Base-by-base conservation (phyloP, 2,797 vertebrate species). In the Vespertilio murinus region DNA sequence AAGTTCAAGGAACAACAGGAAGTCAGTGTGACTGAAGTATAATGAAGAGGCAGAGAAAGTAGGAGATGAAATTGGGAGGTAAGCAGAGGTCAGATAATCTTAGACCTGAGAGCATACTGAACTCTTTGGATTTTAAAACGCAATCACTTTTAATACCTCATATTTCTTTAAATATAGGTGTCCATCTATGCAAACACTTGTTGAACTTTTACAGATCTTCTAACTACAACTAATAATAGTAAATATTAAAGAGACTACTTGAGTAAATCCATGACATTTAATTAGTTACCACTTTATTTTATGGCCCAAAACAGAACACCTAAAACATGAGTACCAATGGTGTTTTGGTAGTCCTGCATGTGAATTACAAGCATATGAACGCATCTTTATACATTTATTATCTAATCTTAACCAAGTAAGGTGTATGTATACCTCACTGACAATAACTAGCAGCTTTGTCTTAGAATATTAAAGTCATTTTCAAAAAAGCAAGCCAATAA, bases 391-490 rank as follows among this genome's bases (percentile, higher is more conserved):
- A 45, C 52, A 91, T 8, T 83, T 52, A 77, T 56, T 25, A 61
- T 54, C 13, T 49, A 69, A 3, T 64, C 77, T 82, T 74, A 73
- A 73, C 23, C 49, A 56, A 71, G 25, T 75, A 92, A 93, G 33
- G 8, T 52, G 1, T 20, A 42, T 81, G 40, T 20, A 42, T 81
- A 35, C 11, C 67, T 92, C 81, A 47, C 33, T 42, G 59, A 88
- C 28, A 85, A 38, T 35, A 71, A 38, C 23, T 69, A 74, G 49
- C 13, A 91, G 30, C 30, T 85, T 45, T 85, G 22, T 92, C 45
- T 92, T 77, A 71, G 52, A 93, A 64, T 56, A 93, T 30, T 69
- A 86, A 83, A 22, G 17, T 77, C 35, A 64, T 49, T 88, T 90
- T 85, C 78, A 81, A 49, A 33, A 77, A 67, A 93, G 18, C 16